Conservation (phyloP, 2,888 invertebrate species). For the Adelphocoris suturalis region DNA sequence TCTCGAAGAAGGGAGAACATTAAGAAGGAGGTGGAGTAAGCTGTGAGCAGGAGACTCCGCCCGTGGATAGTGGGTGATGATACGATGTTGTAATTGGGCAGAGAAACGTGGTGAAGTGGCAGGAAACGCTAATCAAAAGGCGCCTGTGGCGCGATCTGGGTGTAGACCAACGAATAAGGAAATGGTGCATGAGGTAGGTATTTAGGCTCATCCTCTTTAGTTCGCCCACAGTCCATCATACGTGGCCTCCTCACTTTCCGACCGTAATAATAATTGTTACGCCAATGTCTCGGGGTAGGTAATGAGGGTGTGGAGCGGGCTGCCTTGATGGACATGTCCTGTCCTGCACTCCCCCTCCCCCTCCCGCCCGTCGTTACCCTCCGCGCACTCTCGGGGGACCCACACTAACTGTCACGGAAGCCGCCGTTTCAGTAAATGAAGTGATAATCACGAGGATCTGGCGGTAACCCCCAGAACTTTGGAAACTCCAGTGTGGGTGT, state of each 20-base stretch:
- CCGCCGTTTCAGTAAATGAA: constrained; percentile 42
- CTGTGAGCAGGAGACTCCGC: not conserved
- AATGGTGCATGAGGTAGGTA: constrained; percentile 66
- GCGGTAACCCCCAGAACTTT: not conserved
- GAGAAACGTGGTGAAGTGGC: constrained; percentile 65
- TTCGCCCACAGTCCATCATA: constrained; percentile 58
- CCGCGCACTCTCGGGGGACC: constrained; percentile 7
- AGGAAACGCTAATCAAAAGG: constrained; percentile 69
- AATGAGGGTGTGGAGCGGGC: constrained; percentile 41
- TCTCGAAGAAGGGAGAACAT: not conserved
- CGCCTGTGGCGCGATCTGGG: constrained; percentile 65
- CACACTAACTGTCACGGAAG: constrained; percentile 50
- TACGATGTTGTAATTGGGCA: constrained; percentile 50
- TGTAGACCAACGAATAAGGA: constrained; percentile 67
- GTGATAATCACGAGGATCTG: constrained; percentile 40
- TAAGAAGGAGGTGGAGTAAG: not conserved
- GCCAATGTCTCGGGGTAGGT: constrained; percentile 32
- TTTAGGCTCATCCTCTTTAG: constrained; percentile 68
- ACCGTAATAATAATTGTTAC: constrained; percentile 61
- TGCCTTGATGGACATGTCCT: constrained; percentile 55
- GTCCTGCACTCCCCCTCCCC: constrained; percentile 10
- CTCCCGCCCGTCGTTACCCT: too few relatives aligned
- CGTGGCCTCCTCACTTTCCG: constrained; percentile 57
- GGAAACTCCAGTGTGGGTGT: constrained; percentile 17
- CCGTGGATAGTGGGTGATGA: constrained; percentile 46